These are phyloP conservation scores for Catajapyx aquilonaris DNA, from an alignment of 1,140 invertebrate genomes.

Conservation along the genomic window DNA sequence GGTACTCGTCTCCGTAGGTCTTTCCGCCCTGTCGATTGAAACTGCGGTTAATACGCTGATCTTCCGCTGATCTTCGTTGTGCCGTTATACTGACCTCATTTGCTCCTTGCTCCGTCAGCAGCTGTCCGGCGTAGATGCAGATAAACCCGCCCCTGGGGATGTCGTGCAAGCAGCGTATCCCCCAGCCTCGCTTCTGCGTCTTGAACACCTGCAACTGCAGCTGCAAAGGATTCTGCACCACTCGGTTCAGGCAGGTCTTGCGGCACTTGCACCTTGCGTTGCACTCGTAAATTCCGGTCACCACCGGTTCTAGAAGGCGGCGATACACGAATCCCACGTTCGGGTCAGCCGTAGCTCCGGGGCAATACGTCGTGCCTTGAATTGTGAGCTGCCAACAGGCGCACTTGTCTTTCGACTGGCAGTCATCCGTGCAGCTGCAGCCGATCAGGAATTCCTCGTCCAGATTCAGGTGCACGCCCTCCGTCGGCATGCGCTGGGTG, in stretches of 20 bases:
- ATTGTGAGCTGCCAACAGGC: constrained; percentile 78
- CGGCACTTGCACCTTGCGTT: constrained; percentile 45
- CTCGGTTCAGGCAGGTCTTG: too few relatives aligned
- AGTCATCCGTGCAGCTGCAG: too few relatives aligned
- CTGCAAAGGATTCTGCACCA: too few relatives aligned
- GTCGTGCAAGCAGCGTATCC: too few relatives aligned
- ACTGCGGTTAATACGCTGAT: too few relatives aligned
- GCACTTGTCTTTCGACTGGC: too few relatives aligned
- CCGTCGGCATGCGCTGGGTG: constrained; percentile 54
- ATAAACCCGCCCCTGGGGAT: constrained; percentile 77
- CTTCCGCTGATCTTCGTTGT: too few relatives aligned
- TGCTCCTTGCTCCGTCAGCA: constrained; percentile 72
- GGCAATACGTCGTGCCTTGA: constrained; percentile 39
- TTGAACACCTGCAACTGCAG: too few relatives aligned
- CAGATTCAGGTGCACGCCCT: constrained; percentile 65
- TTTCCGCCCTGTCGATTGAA: constrained; percentile 47
- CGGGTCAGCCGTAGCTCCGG: constrained; percentile 20
- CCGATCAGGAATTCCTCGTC: too few relatives aligned
- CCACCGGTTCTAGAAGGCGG: constrained; percentile 55
- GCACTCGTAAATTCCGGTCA: constrained; percentile 89
- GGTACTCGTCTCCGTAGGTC: constrained; percentile 81
- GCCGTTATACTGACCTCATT: constrained; percentile 48
- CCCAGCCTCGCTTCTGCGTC: constrained; percentile 79
- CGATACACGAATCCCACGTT: constrained; percentile 63
- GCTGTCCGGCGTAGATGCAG: constrained; percentile 83